These are phyloP conservation scores for Ormyrus pomaceus DNA, from an alignment of 2,888 invertebrate genomes.

Conservation along the genomic window DNA sequence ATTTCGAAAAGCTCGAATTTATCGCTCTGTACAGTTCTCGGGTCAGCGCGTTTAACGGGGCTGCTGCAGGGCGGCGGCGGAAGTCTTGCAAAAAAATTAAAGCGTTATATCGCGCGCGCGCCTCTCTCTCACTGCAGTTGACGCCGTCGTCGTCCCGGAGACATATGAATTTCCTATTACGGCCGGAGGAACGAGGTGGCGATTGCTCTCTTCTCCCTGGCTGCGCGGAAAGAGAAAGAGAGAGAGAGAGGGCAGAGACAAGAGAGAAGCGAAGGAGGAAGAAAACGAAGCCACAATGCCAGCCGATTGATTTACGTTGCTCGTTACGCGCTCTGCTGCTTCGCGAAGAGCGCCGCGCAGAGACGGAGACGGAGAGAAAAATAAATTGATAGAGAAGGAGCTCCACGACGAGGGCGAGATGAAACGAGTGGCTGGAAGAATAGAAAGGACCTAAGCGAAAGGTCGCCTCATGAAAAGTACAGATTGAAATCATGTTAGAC, in stretches of 20 bases:
- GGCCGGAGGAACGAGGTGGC: constrained; percentile 33
- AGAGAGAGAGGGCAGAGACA: neutral
- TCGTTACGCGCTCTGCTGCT: constrained; percentile 75
- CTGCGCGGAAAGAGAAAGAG: neutral
- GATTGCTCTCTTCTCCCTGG: neutral
- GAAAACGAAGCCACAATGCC: constrained; percentile 71
- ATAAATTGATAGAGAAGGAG: constrained; percentile 20
- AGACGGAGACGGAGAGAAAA: constrained; percentile 58
- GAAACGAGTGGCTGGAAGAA: constrained; percentile 5
- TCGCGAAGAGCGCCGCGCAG: constrained; percentile 54
- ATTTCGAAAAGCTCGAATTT: constrained; percentile 52
- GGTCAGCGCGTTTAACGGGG: constrained; percentile 49
- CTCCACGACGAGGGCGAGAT: neutral
- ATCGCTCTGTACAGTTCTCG: constrained; percentile 17
- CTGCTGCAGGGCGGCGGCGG: constrained; percentile 17
- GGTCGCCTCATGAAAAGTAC: constrained; percentile 34
- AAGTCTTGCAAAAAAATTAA: neutral
- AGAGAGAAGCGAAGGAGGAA: constrained; percentile 5
- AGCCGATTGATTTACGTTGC: constrained; percentile 75
- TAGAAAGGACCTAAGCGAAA: constrained; percentile 35
- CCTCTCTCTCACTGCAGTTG: neutral
- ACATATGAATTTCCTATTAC: constrained; percentile 48
- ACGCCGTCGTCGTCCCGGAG: neutral
- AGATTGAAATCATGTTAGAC: constrained; percentile 39
- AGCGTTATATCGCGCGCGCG: neutral